These are phyloP conservation scores for Calliopum simillimum DNA, from an alignment of 2,888 invertebrate species.

Conservation along the genomic window DNA sequence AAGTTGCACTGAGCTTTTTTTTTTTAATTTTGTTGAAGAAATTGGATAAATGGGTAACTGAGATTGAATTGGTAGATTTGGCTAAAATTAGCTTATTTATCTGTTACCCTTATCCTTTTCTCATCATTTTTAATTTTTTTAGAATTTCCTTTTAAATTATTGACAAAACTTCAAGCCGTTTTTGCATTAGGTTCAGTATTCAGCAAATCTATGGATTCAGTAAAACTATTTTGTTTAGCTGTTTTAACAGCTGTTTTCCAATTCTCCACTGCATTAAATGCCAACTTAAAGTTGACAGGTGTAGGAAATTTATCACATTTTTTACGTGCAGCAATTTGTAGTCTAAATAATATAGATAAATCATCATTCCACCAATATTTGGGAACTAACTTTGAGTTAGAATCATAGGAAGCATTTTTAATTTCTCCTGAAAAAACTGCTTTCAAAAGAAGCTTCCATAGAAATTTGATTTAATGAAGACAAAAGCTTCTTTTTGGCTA, in stretches of 20 bases:
- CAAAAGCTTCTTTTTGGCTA: not conserved
- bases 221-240: not conserved
- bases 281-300: not conserved
- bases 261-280: not conserved
- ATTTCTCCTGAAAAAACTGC: not conserved
- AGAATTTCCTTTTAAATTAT: not conserved
- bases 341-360: not conserved
- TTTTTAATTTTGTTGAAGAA: too few species aligned
- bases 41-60: too few species aligned
- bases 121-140: too few species aligned
- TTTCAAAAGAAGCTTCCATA: not conserved
- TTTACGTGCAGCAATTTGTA: not conserved
- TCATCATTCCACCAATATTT: conserved; percentile 24
- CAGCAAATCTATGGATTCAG: not conserved
- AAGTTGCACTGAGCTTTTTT: too few species aligned
- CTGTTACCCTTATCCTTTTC: too few species aligned
- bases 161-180: not conserved
- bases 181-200: not conserved
- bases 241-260: not conserved
- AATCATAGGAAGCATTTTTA: not conserved
- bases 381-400: not conserved
- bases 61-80: too few species aligned
- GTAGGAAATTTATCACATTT: not conserved
- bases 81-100: too few species aligned
- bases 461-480: not conserved